phyloP scores from a whole-genome alignment of 1,140 invertebrate species.

The Hylaeus anthracinus region DNA sequence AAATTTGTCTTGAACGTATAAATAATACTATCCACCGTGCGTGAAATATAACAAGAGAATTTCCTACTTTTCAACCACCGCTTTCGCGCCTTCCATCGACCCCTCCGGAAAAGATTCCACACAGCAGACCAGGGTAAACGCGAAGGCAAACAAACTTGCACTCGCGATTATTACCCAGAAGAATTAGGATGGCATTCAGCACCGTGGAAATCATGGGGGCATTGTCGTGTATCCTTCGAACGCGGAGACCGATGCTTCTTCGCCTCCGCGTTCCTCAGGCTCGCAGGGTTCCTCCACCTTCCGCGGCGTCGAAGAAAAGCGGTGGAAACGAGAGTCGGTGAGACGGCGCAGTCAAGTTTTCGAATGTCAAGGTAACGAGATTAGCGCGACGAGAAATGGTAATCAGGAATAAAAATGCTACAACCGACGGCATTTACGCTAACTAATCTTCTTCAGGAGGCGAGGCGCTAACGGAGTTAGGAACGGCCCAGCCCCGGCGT shows the following conservation, averaged over 20 bases:
- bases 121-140: constrained; percentile 8
- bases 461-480: constrained; percentile 71
- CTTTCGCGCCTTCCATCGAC: too few species aligned
- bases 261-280: neutral
- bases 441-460: constrained; percentile 76
- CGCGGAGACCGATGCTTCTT: constrained; percentile 3
- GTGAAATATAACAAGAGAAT: too few species aligned
- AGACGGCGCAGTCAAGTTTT: constrained; percentile 57
- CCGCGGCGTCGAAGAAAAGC: constrained; percentile 13
- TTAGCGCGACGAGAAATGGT: constrained; percentile 69
- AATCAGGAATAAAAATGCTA: constrained; percentile 77
- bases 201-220: constrained; percentile 56
- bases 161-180: constrained; percentile 61
- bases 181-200: constrained; percentile 65
- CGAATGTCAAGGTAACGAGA: constrained; percentile 64
- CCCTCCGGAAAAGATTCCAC: too few species aligned
- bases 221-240: constrained; percentile 58
- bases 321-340: neutral
- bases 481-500: constrained; percentile 6
- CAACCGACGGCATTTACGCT: constrained; percentile 74
- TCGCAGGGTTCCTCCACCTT: neutral
- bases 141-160: constrained; percentile 50
- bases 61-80: too few species aligned
- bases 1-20: too few species aligned
- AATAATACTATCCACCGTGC: too few species aligned